These are phyloP conservation scores for Eleutherodactylus coqui DNA, from an alignment of 2,797 vertebrate genomes.

Conservation along the genomic window DNA sequence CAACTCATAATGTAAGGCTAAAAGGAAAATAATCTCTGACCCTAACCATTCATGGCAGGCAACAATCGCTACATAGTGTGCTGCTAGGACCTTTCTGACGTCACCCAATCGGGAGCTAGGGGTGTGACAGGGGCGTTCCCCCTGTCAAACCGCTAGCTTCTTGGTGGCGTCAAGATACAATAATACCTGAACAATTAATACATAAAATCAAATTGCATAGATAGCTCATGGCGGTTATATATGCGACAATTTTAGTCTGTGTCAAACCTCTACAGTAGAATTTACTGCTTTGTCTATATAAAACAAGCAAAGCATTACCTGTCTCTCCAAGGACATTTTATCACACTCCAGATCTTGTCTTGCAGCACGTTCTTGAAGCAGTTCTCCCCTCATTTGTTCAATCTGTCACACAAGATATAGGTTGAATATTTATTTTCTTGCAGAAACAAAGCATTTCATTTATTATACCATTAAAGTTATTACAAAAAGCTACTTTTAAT, in stretches of 20 bases:
- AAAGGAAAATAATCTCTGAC: no score
- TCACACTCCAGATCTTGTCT: constrained; percentile 97
- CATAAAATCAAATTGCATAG: not conserved
- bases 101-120: no score
- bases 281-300: not conserved
- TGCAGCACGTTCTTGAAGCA: constrained; percentile 92
- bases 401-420: constrained; percentile 76
- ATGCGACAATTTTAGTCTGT: not conserved
- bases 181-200: no score
- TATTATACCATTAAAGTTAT: not conserved
- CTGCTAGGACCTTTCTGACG: no score
- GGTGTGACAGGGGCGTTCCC: no score
- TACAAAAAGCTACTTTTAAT: not conserved
- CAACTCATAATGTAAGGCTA: no score
- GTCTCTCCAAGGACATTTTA: constrained; percentile 96
- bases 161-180: no score
- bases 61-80: no score
- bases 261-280: no score
- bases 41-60: no score
- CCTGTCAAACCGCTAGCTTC: no score
- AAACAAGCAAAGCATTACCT: constrained; percentile 78
- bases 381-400: constrained; percentile 94
- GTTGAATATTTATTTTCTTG: not conserved
- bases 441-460: constrained; percentile 21
- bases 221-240: not conserved